Evolutionary conservation across 2,797 vertebrate genomes (phyloP), one percentile per base, ranked within the genome.

Genomic region (Pachyuromys duprasi): DNA sequence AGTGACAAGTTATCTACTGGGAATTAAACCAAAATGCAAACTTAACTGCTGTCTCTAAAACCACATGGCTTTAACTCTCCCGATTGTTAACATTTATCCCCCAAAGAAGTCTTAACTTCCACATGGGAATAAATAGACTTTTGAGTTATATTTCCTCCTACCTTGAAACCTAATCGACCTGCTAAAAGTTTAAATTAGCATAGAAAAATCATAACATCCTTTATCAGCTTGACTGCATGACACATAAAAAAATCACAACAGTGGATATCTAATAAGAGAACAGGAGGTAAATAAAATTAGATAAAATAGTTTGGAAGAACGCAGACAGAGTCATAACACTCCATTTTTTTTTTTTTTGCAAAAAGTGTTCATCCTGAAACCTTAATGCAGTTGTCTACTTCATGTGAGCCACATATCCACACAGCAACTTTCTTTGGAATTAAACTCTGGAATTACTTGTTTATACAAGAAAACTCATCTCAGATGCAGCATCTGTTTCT

Each of bases 401-500:
- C 65, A 42, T 57, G 31, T 20, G 55, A 67, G 60, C 75, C 67
- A 88, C 74, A 86, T 95, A 93, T 89, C 45, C 93, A 95, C 87
- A 84, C 83, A 80, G 89, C 6, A 60, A 97, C 93, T 96, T 97
- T 96, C 93, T 96, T 96, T 93, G 96, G 97, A 97, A 95, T 97
- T 97, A 97, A 96, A 97, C 91, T 94, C 97, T 95, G 95, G 96
- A 98, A 97, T 96, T 96, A 97, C 91, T 98, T 98, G 97, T 97
- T 98, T 97, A 97, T 86, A 97, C 95, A 98, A 97, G 97, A 96
- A 97, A 98, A 98, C 97, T 97, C 97, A 96, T 97, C 97, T 98
- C 97, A 98, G 96, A 97, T 97, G 97, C 96, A 83, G 97, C 97
- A 97, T 98, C 97, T 98, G 97, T 97, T 97, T 97, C 96, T 98